Evolutionary conservation across 2,797 vertebrate species (phyloP).

Genomic region (Rousettus madagascariensis): DNA sequence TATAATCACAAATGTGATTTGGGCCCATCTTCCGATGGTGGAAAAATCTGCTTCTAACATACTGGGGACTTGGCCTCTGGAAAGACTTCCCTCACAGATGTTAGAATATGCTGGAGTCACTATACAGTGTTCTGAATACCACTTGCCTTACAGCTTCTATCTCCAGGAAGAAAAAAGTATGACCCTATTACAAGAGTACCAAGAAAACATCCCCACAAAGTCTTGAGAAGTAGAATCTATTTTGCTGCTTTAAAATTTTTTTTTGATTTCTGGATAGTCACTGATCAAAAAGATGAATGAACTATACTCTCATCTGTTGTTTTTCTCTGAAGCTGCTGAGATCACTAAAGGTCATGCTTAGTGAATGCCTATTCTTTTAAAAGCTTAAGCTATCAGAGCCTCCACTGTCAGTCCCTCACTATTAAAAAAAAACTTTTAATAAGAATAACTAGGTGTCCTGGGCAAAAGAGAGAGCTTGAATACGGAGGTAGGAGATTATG

Average conservation of each 20-base stretch:
- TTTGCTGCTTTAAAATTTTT: background rate
- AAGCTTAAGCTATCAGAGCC: background rate
- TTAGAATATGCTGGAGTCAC: fast-evolving
- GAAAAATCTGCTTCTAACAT: background rate
- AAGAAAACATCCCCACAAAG: background rate
- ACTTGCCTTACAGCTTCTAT: background rate
- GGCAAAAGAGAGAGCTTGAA: background rate
- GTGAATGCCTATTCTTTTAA: background rate
- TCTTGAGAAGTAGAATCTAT: background rate
- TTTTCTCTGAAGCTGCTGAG: background rate
- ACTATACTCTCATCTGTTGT: background rate
- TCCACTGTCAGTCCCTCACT: background rate
- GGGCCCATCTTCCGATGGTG: background rate
- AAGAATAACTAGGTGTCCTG: background rate
- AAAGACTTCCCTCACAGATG: background rate
- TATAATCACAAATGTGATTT: background rate
- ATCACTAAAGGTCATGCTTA: background rate
- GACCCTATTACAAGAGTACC: background rate
- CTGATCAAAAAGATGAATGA: background rate
- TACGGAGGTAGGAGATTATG: background rate
- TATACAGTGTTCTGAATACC: background rate
- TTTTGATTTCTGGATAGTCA: background rate
- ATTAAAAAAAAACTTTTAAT: background rate
- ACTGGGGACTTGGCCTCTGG: background rate
- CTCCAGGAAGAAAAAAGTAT: background rate